These are phyloP conservation scores for Delphinus delphis DNA, from an alignment of 2,113 vertebrate genomes.

Conservation along the genomic window DNA sequence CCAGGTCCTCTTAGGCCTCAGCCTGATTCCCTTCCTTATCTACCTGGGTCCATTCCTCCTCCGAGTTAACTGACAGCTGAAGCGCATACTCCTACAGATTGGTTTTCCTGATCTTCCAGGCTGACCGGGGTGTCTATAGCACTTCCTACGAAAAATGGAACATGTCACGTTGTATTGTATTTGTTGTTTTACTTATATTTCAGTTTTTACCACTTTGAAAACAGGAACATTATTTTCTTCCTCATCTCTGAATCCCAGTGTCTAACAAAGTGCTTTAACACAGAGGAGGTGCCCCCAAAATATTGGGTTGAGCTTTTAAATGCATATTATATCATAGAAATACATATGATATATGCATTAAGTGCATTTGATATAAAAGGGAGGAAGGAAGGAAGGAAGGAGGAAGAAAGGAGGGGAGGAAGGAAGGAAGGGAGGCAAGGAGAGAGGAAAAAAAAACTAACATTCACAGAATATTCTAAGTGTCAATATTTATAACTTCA, in stretches of 20 bases:
- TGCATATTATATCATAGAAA: background rate
- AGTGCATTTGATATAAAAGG: background rate
- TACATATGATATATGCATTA: background rate
- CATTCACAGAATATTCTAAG: background rate
- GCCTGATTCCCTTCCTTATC: background rate
- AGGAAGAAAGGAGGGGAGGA: too few relatives aligned
- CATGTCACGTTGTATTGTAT: background rate
- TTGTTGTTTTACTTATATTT: background rate
- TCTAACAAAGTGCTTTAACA: background rate
- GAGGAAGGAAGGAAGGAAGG: background rate
- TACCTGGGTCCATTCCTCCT: background rate
- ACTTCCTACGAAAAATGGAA: background rate
- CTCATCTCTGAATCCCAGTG: background rate
- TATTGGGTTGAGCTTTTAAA: background rate
- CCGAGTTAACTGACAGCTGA: background rate
- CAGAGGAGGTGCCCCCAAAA: background rate
- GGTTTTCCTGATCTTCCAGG: background rate
- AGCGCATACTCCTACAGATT: background rate
- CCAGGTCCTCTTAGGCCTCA: background rate
- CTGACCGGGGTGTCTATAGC: background rate
- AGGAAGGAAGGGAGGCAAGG: too few relatives aligned
- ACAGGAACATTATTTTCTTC: background rate
- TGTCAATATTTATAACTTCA: background rate
- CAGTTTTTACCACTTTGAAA: background rate
- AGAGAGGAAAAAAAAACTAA: background rate